Base-by-base conservation (phyloP, 2,797 vertebrate species). In the Lepus oiostolus region DNA sequence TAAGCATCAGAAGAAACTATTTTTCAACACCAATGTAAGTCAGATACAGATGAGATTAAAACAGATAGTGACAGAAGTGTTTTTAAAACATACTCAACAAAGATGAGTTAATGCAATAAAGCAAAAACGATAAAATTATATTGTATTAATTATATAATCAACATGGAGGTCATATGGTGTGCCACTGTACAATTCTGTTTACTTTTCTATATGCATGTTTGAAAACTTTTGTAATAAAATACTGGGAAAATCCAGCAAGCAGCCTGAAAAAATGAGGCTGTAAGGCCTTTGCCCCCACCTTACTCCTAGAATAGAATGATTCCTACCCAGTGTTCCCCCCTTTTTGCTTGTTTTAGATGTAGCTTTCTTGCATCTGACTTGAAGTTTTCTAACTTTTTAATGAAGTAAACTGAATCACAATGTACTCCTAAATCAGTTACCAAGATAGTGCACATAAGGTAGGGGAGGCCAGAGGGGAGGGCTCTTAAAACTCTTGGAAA, bases 381-480 rank as follows among this genome's bases (percentile, higher is more conserved):
- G 35, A n/a, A 90, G 35, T 2, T 60, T 38, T 77, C 67, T 74
- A 75, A 93, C 77, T 89, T 91, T 91, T 89, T 76, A 82, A 81
- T 79, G 32, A 83, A 76, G 26, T 71, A 70, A 90, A 79, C 93
- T 95, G 38, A 92, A 87, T 75, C 47, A 92, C 67, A 86, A 86
- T 28, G 82, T 47, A 60, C 28, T 76, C 30, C 35, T 19, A 82
- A 71, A 35, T 22, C 89, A 52, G 68, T 77, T 74, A 83, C 75
- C 75, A 93, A 86, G 42, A 75, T 24, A 90, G 62, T 52, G 13
- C 38, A 63, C 42, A 12, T 82, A 35, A 74, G 30, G 32, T 19
- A 65, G 42, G 63, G 3, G 63, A 85, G 16, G 32, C 32, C 22
- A 77, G 28, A 77, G 17, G 9, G 30, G 42, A 79, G 35, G 28